Evolutionary conservation across 2,113 vertebrate species (phyloP).

Genomic region (Pygoscelis antarcticus): DNA sequence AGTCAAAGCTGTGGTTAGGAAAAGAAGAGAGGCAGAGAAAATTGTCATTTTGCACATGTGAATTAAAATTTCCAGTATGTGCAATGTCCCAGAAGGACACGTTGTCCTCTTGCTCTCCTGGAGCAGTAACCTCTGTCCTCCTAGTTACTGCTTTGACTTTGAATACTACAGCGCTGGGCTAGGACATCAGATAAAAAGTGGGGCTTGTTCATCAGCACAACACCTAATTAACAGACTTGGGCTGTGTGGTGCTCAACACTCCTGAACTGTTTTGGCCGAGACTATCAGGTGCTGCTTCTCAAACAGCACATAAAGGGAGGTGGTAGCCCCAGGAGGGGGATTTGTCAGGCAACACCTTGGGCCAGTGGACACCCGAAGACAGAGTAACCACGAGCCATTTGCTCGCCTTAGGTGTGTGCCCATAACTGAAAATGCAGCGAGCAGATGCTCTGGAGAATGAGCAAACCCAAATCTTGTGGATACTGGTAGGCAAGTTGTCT

Average conservation of each 20-base stretch:
- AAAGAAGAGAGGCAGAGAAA: not conserved
- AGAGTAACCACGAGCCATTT: not conserved
- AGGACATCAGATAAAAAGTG: not conserved
- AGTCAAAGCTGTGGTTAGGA: not conserved
- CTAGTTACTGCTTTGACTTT: not conserved
- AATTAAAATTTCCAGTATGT: not conserved
- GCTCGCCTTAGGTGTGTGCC: not conserved
- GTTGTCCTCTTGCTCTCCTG: not conserved
- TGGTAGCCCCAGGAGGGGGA: not conserved
- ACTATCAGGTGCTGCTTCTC: not conserved
- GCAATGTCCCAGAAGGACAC: not conserved
- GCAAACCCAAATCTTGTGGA: not conserved
- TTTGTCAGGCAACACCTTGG: not conserved
- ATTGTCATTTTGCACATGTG: not conserved
- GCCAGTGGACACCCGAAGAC: accelerated
- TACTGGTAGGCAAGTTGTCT: not conserved
- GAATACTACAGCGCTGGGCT: not conserved
- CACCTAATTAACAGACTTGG: not conserved
- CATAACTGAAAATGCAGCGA: not conserved
- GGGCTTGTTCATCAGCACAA: not conserved
- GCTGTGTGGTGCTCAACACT: not conserved
- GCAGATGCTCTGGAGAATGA: not conserved
- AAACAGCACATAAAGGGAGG: not conserved
- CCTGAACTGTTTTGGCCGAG: not conserved
- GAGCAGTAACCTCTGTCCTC: not conserved